Evolutionary conservation across 2,797 vertebrate species (phyloP), one percentile per base, ranked within the genome.

Genomic region (Labroides dimidiatus): DNA sequence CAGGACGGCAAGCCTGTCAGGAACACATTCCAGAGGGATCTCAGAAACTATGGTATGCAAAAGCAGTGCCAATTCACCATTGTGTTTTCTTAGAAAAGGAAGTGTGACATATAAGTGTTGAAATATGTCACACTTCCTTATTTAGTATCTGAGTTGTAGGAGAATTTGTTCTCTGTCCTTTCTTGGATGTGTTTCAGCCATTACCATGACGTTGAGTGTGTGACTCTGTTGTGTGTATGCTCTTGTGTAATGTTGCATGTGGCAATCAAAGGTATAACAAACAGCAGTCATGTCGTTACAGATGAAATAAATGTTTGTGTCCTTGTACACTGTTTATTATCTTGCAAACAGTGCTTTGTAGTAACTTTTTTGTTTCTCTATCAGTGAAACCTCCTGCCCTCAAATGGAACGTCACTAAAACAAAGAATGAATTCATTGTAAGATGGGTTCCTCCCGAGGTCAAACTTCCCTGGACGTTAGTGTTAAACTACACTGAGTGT

Each of bases 401-500:
- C 2, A 0, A 43, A 0, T 90, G 76, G 87, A 77, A 0, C 0
- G 55, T 88, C 5, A n/a, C 0, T 1, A 16, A 75, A 19, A 30
- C 0, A 13, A 10, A 0, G 4, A 0, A 20, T 8, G 0, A 24
- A 0, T 81, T 91, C 27, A 0, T 0, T 0, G 76, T 91, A 11
- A 57, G 0, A 16, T 90, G 87, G 89, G n/a, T 0, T 53, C 11
- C 39, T 23, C 87, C 84, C 39, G 65, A 54, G 1, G 0, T 84
- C 4, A 0, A 0, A 0, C 0, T 0, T 0, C 0, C 0, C 0
- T 0, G 79, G 83, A 4, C 0, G 0, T 82, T 48, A 13, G 0
- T 0, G 1, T 43, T 92, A 8, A 60, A 42, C 1, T 84, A 82
- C 65, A 87, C 50, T 0, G 23, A 4, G 45, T 90, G 89, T 64